A percentile compares a stretch with the other conserved stretches of the same genome.
Conservation (phyloP, 2,888 invertebrate species). For the Pterostichus niger region DNA sequence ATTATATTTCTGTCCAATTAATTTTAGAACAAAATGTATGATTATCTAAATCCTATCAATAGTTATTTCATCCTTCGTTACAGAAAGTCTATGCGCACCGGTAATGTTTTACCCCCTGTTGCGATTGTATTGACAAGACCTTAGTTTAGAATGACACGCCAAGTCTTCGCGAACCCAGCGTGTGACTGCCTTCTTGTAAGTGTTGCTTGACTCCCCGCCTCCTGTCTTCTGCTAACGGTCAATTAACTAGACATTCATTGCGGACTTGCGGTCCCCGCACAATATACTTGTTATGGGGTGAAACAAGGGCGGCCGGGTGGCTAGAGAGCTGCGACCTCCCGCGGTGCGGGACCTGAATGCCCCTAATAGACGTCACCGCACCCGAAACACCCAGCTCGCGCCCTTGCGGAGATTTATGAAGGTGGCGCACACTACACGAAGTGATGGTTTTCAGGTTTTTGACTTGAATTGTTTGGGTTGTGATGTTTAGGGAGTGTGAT, state of each 20-base stretch:
- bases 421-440: slow-evolving; percentile 70
- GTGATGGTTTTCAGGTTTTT: slow-evolving; percentile 69
- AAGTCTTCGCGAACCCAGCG: slow-evolving; percentile 29
- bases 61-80: slow-evolving; percentile 3
- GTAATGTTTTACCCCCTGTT: slow-evolving; percentile 10
- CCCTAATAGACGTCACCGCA: slow-evolving; percentile 70
- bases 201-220: slow-evolving; percentile 57
- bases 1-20: too few relatives aligned
- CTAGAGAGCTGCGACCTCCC: slow-evolving; percentile 4
- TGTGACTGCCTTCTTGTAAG: slow-evolving; percentile 8
- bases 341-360: slow-evolving; percentile 13
- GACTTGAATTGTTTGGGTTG: slow-evolving; percentile 59
- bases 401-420: slow-evolving; percentile 70
- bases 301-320: slow-evolving; percentile 27
- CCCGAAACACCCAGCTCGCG: slow-evolving; percentile 44
- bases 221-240: slow-evolving; percentile 72
- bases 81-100: neutral
- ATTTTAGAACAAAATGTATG: too few relatives aligned
- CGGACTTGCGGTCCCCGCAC: slow-evolving; percentile 71
- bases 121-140: slow-evolving; percentile 55
- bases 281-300: slow-evolving; percentile 71
- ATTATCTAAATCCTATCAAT: too few relatives aligned
- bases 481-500: slow-evolving; percentile 21
- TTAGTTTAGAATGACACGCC: slow-evolving; percentile 52
- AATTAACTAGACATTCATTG: slow-evolving; percentile 74